Percentiles rank a stretch among this genome's conserved stretches.
Evolutionary conservation across 2,888 invertebrate genomes (phyloP).

Genomic region (Galeruca laticollis): DNA sequence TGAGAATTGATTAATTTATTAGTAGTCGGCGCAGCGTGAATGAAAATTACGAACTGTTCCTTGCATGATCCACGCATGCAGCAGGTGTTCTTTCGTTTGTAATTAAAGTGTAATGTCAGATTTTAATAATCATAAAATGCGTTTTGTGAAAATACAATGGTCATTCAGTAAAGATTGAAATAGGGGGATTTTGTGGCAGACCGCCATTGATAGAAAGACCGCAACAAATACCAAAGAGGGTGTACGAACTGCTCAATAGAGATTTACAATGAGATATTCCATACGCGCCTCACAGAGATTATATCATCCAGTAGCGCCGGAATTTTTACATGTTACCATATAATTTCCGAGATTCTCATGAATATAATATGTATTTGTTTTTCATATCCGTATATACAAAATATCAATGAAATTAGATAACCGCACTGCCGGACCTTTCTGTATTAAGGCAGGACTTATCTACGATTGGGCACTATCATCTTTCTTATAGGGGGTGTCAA

Average conservation of each 20-base stretch:
- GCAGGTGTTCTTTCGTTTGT: constrained; percentile 55
- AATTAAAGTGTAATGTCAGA: constrained; percentile 57
- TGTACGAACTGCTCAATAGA: constrained; percentile 57
- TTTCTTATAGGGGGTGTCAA: no score
- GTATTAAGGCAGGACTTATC: no score
- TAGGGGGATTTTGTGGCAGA: constrained; percentile 50
- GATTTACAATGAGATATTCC: constrained; percentile 59
- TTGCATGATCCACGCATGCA: constrained; percentile 47
- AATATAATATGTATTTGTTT: background rate
- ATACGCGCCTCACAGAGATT: constrained; percentile 56
- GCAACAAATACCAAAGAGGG: constrained; percentile 52
- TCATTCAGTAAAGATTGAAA: constrained; percentile 57
- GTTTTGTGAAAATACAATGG: constrained; percentile 64
- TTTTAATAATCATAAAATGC: constrained; percentile 63
- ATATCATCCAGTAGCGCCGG: constrained; percentile 48
- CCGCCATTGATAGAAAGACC: constrained; percentile 48
- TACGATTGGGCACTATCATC: no score
- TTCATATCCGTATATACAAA: background rate
- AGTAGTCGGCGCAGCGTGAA: background rate
- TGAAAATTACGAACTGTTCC: constrained; percentile 6
- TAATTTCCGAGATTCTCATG: constrained; percentile 6
- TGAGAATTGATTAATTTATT: background rate
- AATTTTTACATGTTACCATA: background rate
- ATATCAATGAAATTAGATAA: no score
- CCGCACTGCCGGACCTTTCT: no score